These are phyloP conservation scores for Venustaconcha ellipsiformis DNA, from an alignment of 1,140 invertebrate genomes.

Conservation along the genomic window DNA sequence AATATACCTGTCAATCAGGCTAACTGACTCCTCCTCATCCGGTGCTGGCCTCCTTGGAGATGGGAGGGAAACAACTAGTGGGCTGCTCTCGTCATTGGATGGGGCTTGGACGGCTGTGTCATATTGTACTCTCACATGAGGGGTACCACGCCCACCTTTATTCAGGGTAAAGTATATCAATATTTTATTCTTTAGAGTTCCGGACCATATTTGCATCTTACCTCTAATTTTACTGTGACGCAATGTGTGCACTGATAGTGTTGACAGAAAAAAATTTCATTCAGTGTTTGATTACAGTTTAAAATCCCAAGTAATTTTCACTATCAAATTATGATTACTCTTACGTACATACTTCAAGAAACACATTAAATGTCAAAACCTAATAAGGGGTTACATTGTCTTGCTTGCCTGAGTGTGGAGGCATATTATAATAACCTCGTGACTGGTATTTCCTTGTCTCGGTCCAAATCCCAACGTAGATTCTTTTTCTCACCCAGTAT, in stretches of 20 bases:
- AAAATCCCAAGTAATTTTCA: not conserved
- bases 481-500: no score
- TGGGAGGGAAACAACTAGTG: conserved; percentile 38
- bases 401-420: no score
- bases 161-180: not conserved
- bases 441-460: no score
- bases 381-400: no score
- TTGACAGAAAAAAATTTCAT: not conserved
- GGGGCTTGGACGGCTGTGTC: conserved; percentile 47
- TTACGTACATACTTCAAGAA: no score
- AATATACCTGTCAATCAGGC: conserved; percentile 54
- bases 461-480: no score
- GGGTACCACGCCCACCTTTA: conserved; percentile 40
- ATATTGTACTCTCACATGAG: conserved; percentile 42
- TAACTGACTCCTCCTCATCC: conserved; percentile 48
- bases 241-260: not conserved
- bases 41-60: conserved; percentile 33
- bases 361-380: no score
- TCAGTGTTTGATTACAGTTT: not conserved
- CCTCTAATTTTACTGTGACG: not conserved
- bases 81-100: conserved; percentile 47
- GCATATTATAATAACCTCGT: no score
- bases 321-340: no score
- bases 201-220: not conserved
- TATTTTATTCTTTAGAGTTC: not conserved